These are phyloP conservation scores for Vanessa tameamea DNA, from an alignment of 1,140 invertebrate genomes.

Conservation along the genomic window DNA sequence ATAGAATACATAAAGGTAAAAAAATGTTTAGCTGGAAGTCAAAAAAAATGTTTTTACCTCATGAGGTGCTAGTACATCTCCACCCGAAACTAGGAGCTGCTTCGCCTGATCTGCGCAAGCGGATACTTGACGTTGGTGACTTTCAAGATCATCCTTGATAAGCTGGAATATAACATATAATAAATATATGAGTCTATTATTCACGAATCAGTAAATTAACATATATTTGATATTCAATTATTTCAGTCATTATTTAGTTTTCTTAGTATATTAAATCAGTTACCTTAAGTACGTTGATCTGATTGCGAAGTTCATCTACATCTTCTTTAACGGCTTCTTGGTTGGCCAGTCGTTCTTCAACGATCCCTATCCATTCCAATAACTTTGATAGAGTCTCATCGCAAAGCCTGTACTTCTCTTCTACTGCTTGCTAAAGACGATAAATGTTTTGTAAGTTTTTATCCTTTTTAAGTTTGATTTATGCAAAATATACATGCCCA, in stretches of 20 bases:
- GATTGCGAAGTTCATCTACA: conserved; percentile 92
- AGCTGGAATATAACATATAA: conserved; percentile 80
- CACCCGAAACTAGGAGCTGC: conserved; percentile 93
- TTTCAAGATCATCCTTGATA: conserved; percentile 94
- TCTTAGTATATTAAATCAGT: neutral
- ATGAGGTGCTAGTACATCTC: conserved; percentile 93
- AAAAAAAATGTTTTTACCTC: conserved; percentile 82
- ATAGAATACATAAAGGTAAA: neutral
- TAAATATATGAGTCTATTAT: neutral
- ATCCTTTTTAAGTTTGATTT: neutral
- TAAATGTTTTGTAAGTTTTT: conserved; percentile 50
- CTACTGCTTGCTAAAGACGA: conserved; percentile 91
- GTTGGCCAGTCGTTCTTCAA: conserved; percentile 93
- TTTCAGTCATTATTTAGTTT: neutral
- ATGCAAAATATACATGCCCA: conserved; percentile 40
- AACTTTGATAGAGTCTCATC: conserved; percentile 92
- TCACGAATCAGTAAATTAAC: neutral
- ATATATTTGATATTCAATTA: neutral
- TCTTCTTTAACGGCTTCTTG: conserved; percentile 94
- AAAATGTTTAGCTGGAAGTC: neutral
- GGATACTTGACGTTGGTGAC: conserved; percentile 91
- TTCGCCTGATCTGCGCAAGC: conserved; percentile 95
- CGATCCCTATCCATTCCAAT: conserved; percentile 91
- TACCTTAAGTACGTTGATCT: conserved; percentile 94
- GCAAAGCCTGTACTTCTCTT: conserved; percentile 95